Base-by-base conservation (phyloP, 1,140 invertebrate genomes). In the Sycophaga agraensis region DNA sequence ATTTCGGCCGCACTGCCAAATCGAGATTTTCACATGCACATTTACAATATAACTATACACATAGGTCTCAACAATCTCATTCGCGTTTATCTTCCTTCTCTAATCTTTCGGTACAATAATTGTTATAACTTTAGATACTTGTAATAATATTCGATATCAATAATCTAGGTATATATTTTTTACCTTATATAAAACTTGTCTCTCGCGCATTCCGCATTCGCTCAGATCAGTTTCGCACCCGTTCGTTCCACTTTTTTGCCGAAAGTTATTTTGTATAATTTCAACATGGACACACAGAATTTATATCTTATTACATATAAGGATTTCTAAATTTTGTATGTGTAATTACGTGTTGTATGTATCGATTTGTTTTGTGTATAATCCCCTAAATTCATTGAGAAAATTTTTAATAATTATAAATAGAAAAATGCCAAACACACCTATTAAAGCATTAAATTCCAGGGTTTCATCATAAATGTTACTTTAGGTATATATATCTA, bases 11-110 rank as follows among this genome's bases (percentile, higher is more conserved):
- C 50, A 56, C 53, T 62, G 19, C 60, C 35, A 62, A 55, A 49
- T 55, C 14, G 24, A 46, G 49, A 46, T 55, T 49, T 62, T 56
- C 43, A 62, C 45, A 56, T 62, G 26, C 35, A 49, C 60, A 62
- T 62, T 56, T 56, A 62, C 60, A 62, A 62, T 62, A 50, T 50
- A 62, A 56, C 60, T 62, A 62, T 62, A 56, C 60, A 62, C 37
- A 42, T 62, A 62, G 26, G 43, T 61, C 42, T 61, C 51, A 61
- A 61, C 51, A 35, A 34, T 50, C 45, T 46, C 46, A 39, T 55
- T 62, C 53, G 26, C 45, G n/a, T 42, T 19, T 49, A 22, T 55
- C 31, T n/a, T 60, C 12, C 40, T 49, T 24, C 17, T 39, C 22
- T 42, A n/a, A 4, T 40, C 39, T 31, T 31, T 39, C 34, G 24